Evolutionary conservation across 2,888 invertebrate species (phyloP).

Genomic region (Melanotus villosus): DNA sequence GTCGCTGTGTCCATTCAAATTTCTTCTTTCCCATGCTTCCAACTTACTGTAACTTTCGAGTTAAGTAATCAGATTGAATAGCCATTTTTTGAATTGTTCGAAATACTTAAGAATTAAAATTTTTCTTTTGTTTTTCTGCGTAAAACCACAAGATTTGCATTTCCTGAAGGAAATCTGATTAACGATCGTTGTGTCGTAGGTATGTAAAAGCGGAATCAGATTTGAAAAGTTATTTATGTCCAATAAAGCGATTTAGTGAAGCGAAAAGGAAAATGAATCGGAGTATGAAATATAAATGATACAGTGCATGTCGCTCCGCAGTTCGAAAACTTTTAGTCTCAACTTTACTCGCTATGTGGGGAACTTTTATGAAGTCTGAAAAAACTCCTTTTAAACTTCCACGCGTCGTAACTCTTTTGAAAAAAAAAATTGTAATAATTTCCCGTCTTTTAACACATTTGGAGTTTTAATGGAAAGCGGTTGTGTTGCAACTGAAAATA

Average conservation of each 20-base stretch:
- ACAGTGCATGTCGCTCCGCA: conserved; percentile 49
- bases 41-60: no score
- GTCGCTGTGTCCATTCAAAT: no score
- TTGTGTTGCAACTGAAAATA: conserved; percentile 21
- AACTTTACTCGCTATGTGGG: conserved; percentile 50
- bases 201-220: conserved; percentile 37
- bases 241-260: conserved; percentile 44
- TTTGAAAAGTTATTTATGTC: conserved; percentile 43
- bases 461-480: conserved; percentile 48
- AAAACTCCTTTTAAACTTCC: conserved; percentile 50
- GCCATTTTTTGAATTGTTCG: no score
- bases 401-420: conserved; percentile 45
- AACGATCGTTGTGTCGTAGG: conserved; percentile 4
- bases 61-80: no score
- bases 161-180: conserved; percentile 3
- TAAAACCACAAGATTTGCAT: neutral
- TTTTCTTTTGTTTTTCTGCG: neutral
- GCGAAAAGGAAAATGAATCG: conserved; percentile 51
- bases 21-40: no score
- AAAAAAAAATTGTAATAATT: conserved; percentile 51
- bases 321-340: conserved; percentile 49
- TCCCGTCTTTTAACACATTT: conserved; percentile 52
- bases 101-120: no score
- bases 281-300: conserved; percentile 56
- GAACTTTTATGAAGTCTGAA: conserved; percentile 55